phyloP scores from a whole-genome alignment of 1,140 invertebrate genomes.

The Hyphantria cunea region DNA sequence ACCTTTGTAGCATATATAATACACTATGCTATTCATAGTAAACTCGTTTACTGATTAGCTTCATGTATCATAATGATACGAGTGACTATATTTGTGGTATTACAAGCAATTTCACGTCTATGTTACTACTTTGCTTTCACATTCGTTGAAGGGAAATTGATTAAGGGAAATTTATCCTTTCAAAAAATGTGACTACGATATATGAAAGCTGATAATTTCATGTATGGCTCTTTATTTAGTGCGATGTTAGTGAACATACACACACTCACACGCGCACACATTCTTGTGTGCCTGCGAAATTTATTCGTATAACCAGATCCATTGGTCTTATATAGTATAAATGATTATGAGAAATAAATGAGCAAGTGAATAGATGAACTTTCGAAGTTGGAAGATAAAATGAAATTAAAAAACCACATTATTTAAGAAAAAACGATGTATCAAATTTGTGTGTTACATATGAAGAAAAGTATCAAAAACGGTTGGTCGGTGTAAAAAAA shows the following conservation, averaged over 20 bases:
- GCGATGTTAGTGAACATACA: conserved; percentile 50
- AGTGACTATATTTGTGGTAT: conserved; percentile 21
- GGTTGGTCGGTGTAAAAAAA: too few species aligned
- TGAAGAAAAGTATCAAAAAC: too few species aligned
- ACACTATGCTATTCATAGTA: background rate
- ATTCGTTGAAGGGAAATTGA: conserved; percentile 20
- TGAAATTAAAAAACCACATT: too few species aligned
- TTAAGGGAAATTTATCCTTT: conserved; percentile 6
- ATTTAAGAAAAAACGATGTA: too few species aligned
- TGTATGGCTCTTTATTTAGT: conserved; percentile 38
- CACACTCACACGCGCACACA: conserved; percentile 49
- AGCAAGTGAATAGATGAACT: too few species aligned
- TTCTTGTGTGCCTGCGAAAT: conserved; percentile 48
- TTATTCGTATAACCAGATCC: conserved; percentile 14
- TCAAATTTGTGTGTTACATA: too few species aligned
- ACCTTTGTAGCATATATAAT: conserved; percentile 21
- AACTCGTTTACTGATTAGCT: background rate
- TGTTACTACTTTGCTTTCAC: conserved; percentile 25
- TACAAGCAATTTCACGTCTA: conserved; percentile 34
- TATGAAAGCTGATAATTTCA: conserved; percentile 23
- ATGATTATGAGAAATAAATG: too few species aligned
- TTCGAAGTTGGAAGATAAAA: too few species aligned
- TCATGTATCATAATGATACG: conserved; percentile 9
- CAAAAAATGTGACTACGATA: conserved; percentile 14
- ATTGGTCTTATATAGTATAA: conserved; percentile 1